These are phyloP conservation scores for Rostratula benghalensis DNA, from an alignment of 2,113 vertebrate genomes.

Conservation along the genomic window DNA sequence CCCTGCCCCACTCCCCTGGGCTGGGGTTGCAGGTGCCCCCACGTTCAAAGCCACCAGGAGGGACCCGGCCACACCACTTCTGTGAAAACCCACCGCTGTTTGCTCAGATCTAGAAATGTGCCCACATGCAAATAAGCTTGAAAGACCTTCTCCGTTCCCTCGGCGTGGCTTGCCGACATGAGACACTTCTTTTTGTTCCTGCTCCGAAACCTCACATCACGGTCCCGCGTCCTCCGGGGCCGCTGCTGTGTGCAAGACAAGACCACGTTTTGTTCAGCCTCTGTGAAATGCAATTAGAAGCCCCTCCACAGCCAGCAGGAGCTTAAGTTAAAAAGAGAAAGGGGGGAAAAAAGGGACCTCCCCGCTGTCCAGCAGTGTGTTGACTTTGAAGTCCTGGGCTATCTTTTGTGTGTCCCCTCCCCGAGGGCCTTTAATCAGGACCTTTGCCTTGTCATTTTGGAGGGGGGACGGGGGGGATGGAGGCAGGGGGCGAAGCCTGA, in stretches of 20 bases:
- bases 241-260: constrained; percentile 73
- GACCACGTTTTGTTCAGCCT: constrained; percentile 73
- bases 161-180: background rate
- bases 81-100: background rate
- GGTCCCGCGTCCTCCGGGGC: background rate
- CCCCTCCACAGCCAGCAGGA: constrained; percentile 69
- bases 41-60: accelerated
- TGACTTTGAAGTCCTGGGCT: constrained; percentile 81
- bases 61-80: accelerated
- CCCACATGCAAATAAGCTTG: background rate
- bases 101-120: accelerated
- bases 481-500: background rate
- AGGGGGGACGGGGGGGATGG: background rate
- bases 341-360: constrained; percentile 68
- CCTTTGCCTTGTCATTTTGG: constrained; percentile 73
- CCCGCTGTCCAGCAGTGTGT: constrained; percentile 76
- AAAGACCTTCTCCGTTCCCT: background rate
- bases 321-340: constrained; percentile 47
- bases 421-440: constrained; percentile 80
- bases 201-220: constrained; percentile 16
- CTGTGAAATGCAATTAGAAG: constrained; percentile 82
- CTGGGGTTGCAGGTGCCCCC: background rate
- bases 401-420: constrained; percentile 71
- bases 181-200: constrained; percentile 40
- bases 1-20: accelerated